These are phyloP conservation scores for Euplexia lucipara DNA, from an alignment of 2,888 invertebrate genomes.

Conservation along the genomic window DNA sequence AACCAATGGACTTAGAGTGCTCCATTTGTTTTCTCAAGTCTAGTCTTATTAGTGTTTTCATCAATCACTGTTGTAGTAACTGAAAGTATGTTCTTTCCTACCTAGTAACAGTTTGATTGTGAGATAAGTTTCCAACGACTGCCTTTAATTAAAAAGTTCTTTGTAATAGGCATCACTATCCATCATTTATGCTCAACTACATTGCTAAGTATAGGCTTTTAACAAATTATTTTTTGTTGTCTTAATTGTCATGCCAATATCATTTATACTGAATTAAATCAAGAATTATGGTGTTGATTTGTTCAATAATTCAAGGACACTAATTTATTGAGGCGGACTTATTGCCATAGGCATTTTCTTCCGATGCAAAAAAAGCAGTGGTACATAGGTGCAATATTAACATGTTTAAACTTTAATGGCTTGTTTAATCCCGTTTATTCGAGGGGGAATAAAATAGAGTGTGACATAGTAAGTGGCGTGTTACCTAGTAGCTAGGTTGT, in stretches of 20 bases:
- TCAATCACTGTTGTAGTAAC: not conserved
- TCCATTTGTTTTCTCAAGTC: not conserved
- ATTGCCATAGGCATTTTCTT: too few relatives aligned
- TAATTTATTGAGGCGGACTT: too few relatives aligned
- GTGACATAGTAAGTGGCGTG: too few relatives aligned
- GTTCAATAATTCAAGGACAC: too few relatives aligned
- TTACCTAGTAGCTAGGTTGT: too few relatives aligned
- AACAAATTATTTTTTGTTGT: slow-evolving; percentile 19
- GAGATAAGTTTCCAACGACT: not conserved
- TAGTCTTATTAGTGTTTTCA: not conserved
- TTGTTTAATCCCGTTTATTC: too few relatives aligned
- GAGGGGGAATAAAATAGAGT: too few relatives aligned
- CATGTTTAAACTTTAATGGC: too few relatives aligned
- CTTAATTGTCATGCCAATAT: slow-evolving; percentile 7
- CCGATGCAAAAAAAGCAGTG: too few relatives aligned
- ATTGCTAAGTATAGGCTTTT: slow-evolving; percentile 10
- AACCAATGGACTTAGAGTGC: not conserved
- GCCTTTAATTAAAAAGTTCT: not conserved
- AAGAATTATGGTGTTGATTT: too few relatives aligned
- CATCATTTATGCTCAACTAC: slow-evolving; percentile 5
- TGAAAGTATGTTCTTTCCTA: not conserved
- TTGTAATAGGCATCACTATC: not conserved
- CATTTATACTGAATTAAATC: too few relatives aligned
- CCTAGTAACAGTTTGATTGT: not conserved
- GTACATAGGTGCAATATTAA: too few relatives aligned